Evolutionary conservation across 2,888 invertebrate species (phyloP), one percentile per base, ranked within the genome.

Genomic region (Rhopalosiphum nymphaeae): DNA sequence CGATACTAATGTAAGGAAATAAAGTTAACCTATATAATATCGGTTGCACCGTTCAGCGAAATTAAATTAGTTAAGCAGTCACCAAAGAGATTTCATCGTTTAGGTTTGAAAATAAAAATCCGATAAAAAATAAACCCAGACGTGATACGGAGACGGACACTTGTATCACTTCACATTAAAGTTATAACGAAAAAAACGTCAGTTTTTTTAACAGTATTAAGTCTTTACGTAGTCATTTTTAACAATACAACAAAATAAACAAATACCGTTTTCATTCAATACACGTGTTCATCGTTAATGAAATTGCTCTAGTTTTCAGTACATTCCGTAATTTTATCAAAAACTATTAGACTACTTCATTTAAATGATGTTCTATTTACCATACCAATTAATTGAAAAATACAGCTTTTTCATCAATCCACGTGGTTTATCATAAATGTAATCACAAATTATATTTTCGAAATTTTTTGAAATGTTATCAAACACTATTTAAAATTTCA

Each of bases 11-110:
- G 78, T 78, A 42, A 78, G 78, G 9, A 78, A 78, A 78, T 78
- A 78, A 36, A 78, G 21, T 36, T 78, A 78, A 78, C 78, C 78
- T 36, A 78, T 78, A 78, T 78, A 78, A 78, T 78, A 78, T 42
- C 36, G 36, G 36, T 9, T 78, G 36, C 2, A 78, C 36, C 78
- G 21, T 78, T 78, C 78, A 36, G 9, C 78, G 3, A 78, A 78
- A 78, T 78, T 78, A 78, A 78, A 78, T 78, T 78, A 78, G 36
- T 25, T 78, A 78, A 78, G 36, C 36, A 78, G 78, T 78, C 78
- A 78, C 78, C 78, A 78, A 36, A 78, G 36, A 42, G 78, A 78
- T 78, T 78, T 36, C 21, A 78, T 78, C 26, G 78, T 42, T 78
- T 78, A 36, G 36, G 21, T 36, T 36, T 78, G 78, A 78, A 78